A percentile compares a stretch with the other conserved stretches of the same genome.
Evolutionary conservation across 2,113 vertebrate genomes (phyloP).

Genomic region (Pteropus alecto): DNA sequence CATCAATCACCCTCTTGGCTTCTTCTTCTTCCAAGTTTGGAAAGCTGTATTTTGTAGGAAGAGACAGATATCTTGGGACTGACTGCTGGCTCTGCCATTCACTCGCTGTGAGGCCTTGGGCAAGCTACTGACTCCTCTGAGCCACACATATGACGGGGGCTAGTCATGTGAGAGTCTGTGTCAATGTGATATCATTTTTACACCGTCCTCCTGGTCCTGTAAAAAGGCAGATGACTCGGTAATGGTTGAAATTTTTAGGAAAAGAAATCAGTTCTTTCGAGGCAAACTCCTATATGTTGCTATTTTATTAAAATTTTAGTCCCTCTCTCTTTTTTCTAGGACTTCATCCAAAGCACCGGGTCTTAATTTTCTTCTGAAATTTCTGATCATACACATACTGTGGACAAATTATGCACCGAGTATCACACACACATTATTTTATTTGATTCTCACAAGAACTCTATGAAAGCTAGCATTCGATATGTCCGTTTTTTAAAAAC

Average conservation of each 20-base stretch:
- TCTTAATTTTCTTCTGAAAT: background rate
- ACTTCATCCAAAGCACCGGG: background rate
- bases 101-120: background rate
- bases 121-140: background rate
- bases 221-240: background rate
- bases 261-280: background rate
- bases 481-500: background rate
- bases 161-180: accelerated
- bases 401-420: too few relatives aligned
- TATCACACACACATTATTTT: accelerated
- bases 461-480: background rate
- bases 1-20: too few relatives aligned
- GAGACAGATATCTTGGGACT: background rate
- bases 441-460: background rate
- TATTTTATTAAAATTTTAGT: background rate
- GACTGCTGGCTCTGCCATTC: background rate
- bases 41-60: background rate
- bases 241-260: background rate
- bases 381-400: accelerated
- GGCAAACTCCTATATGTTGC: background rate
- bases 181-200: too few relatives aligned
- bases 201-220: accelerated
- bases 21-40: too few relatives aligned
- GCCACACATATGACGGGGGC: background rate
- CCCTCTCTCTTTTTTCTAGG: background rate